A percentile compares a stretch with the other conserved stretches of the same genome.
Conservation (phyloP, 2,888 invertebrate genomes). For the Oligia fasciuncula region DNA sequence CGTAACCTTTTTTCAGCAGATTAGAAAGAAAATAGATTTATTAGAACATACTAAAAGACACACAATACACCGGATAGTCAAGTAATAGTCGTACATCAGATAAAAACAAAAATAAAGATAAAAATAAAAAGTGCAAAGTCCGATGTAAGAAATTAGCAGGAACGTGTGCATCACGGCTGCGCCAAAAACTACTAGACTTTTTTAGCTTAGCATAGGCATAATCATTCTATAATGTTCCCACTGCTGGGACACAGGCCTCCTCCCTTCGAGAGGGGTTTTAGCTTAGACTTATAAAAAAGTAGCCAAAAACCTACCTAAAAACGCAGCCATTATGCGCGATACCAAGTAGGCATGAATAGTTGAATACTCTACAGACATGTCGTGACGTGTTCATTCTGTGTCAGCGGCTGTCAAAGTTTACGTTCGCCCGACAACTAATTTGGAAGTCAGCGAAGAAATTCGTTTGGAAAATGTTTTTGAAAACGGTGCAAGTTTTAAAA, state of each 20-base stretch:
- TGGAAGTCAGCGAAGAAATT: conserved; percentile 57
- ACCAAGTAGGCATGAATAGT: conserved; percentile 36
- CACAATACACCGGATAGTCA: too few relatives aligned
- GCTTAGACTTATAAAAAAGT: not conserved
- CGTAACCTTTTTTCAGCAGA: too few relatives aligned
- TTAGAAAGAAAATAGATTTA: too few relatives aligned
- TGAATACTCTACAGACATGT: conserved; percentile 37
- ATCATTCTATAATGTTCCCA: not conserved
- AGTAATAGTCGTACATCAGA: too few relatives aligned
- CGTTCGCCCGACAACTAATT: conserved; percentile 51
- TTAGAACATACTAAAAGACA: too few relatives aligned
- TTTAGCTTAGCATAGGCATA: too few relatives aligned
- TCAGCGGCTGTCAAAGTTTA: conserved; percentile 61
- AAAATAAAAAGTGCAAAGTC: too few relatives aligned
- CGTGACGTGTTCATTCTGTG: conserved; percentile 53
- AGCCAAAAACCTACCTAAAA: not conserved
- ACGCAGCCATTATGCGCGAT: conserved; percentile 24
- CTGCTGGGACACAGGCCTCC: not conserved
- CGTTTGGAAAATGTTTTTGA: conserved; percentile 53
- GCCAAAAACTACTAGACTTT: too few relatives aligned
- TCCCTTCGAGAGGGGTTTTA: not conserved
- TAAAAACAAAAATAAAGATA: too few relatives aligned
- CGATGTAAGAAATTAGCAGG: too few relatives aligned
- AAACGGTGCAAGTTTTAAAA: conserved; percentile 46
- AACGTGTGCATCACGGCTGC: too few relatives aligned